These are phyloP conservation scores for Stigmatopora argus DNA, from an alignment of 2,113 vertebrate species.

Conservation along the genomic window DNA sequence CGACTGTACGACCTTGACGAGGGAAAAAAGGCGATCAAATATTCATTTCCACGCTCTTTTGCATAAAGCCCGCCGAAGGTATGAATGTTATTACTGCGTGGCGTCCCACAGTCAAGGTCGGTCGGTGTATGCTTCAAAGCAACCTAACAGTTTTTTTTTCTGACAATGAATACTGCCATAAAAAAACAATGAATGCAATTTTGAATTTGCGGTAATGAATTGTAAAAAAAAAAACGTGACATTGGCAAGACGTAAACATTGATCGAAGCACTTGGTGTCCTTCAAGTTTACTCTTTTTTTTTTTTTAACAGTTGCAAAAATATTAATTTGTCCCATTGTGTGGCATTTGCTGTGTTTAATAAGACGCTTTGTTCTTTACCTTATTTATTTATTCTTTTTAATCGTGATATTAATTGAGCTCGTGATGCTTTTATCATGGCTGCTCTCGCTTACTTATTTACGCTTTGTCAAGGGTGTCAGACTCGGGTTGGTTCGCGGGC, in stretches of 20 bases:
- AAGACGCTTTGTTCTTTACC: not conserved
- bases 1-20: conserved; percentile 43
- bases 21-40: conserved; percentile 46
- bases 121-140: conserved; percentile 51
- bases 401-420: too few species aligned
- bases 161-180: conserved; percentile 46
- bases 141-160: conserved; percentile 38
- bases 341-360: not conserved
- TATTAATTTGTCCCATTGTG: not conserved
- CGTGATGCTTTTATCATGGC: too few species aligned
- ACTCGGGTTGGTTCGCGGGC: too few species aligned
- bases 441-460: too few species aligned
- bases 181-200: conserved; percentile 55
- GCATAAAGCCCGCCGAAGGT: conserved; percentile 64
- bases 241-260: conserved; percentile 39
- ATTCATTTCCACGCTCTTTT: conserved; percentile 54
- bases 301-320: conserved; percentile 9
- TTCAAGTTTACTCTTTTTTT: conserved; percentile 6
- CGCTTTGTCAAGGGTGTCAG: too few species aligned
- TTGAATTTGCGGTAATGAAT: conserved; percentile 59
- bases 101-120: conserved; percentile 56
- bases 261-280: conserved; percentile 32
- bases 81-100: conserved; percentile 54
- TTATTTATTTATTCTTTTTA: too few species aligned
- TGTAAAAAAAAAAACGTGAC: conserved; percentile 44